A percentile compares a stretch with the other conserved stretches of the same genome.
Conservation (phyloP, 2,888 invertebrate genomes). For the Phyllotreta striolata region DNA sequence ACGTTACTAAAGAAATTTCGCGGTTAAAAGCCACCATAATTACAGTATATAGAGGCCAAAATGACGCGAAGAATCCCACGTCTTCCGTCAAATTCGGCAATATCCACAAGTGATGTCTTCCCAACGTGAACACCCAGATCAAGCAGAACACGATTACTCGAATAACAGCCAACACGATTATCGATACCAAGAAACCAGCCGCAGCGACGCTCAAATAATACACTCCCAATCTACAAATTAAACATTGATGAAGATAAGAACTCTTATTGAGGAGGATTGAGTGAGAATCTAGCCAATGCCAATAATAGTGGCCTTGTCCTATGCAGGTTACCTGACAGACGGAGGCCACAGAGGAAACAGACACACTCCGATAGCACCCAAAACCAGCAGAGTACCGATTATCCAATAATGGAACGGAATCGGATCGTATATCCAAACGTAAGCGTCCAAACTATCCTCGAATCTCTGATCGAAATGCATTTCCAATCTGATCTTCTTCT, state of each 20-base stretch:
- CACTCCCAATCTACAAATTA: constrained; percentile 78
- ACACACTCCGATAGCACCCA: constrained; percentile 94
- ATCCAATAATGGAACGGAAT: constrained; percentile 95
- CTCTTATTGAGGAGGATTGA: too few relatives aligned
- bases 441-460: constrained; percentile 92
- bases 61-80: constrained; percentile 98
- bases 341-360: constrained; percentile 99
- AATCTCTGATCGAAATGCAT: constrained; percentile 97
- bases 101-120: constrained; percentile 95
- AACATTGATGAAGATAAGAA: too few relatives aligned
- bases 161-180: constrained; percentile 88
- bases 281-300: too few relatives aligned
- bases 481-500: constrained; percentile 93
- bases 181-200: constrained; percentile 93
- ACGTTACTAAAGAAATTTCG: neutral
- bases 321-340: constrained; percentile 73
- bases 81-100: constrained; percentile 99
- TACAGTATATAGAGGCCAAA: constrained; percentile 80
- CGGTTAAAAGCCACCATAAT: constrained; percentile 24
- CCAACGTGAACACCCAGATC: constrained; percentile 87
- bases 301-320: neutral
- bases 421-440: constrained; percentile 98
- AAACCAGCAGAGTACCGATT: constrained; percentile 86
- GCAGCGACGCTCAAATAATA: constrained; percentile 96
- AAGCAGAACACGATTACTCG: constrained; percentile 90